Evolutionary conservation across 2,797 vertebrate species (phyloP).

Genomic region (Peromyscus nudipes): DNA sequence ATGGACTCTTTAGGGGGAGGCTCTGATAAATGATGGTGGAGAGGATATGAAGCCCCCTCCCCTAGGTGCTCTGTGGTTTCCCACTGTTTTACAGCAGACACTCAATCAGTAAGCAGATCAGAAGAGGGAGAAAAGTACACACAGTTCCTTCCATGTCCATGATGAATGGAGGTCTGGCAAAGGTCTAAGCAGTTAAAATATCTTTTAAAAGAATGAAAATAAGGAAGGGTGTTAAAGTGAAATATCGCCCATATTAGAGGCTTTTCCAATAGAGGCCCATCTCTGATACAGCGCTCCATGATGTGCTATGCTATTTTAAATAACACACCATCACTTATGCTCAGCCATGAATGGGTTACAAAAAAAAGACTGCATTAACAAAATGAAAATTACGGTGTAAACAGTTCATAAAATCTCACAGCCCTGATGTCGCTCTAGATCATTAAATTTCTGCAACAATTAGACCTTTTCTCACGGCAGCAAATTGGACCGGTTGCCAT

Average conservation of each 20-base stretch:
- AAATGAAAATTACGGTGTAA: slow-evolving; percentile 99
- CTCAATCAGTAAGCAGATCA: slow-evolving; percentile 88
- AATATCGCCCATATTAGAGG: slow-evolving; percentile 81
- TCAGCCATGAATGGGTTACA: slow-evolving; percentile 93
- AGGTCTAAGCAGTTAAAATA: slow-evolving; percentile 90
- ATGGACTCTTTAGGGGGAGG: slow-evolving; percentile 84
- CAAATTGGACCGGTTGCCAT: slow-evolving; percentile 99
- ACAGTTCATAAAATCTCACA: slow-evolving; percentile 99
- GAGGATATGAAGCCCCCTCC: slow-evolving; percentile 81
- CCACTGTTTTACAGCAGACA: slow-evolving; percentile 89
- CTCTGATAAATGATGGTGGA: slow-evolving; percentile 84
- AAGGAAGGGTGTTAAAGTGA: slow-evolving; percentile 84
- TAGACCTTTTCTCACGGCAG: slow-evolving; percentile 99
- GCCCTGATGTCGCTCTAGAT: slow-evolving; percentile 99
- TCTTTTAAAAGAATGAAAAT: slow-evolving; percentile 88
- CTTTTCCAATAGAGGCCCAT: slow-evolving; percentile 82
- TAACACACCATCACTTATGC: slow-evolving; percentile 88
- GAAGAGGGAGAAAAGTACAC: slow-evolving; percentile 81
- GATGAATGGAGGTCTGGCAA: slow-evolving; percentile 88
- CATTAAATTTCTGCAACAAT: slow-evolving; percentile 99
- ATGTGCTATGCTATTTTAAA: slow-evolving; percentile 86
- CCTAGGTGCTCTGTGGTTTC: slow-evolving; percentile 85
- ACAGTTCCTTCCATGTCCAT: slow-evolving; percentile 84
- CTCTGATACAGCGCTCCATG: slow-evolving; percentile 81
- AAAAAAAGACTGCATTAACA: slow-evolving; percentile 99